Percentiles rank a stretch among this genome's conserved stretches.
Evolutionary conservation across 2,888 invertebrate species (phyloP).

Genomic region (Steinernema hermaphroditum): DNA sequence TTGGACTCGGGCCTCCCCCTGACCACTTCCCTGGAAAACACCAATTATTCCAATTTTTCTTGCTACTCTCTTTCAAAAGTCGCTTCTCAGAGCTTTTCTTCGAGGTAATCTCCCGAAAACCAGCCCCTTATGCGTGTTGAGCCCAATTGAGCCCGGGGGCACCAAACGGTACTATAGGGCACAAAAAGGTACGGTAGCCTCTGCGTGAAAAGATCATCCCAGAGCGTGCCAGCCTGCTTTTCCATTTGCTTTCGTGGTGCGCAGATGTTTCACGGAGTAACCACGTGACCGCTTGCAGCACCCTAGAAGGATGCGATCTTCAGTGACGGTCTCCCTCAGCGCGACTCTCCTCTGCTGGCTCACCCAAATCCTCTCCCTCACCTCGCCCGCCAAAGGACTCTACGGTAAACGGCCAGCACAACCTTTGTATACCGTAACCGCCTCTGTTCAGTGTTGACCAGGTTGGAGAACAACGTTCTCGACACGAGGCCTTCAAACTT

Average conservation of each 20-base stretch:
- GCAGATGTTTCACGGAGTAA: too few relatives aligned
- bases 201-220: too few relatives aligned
- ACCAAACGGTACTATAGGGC: too few relatives aligned
- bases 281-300: too few relatives aligned
- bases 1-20: not conserved
- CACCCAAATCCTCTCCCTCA: constrained; percentile 7
- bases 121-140: too few relatives aligned
- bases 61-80: not conserved
- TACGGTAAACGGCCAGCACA: constrained; percentile 22
- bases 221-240: too few relatives aligned
- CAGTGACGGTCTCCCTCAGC: constrained; percentile 22
- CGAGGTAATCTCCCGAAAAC: too few relatives aligned
- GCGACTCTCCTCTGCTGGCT: constrained; percentile 15
- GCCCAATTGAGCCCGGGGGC: too few relatives aligned
- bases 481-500: not conserved
- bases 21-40: not conserved
- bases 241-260: too few relatives aligned
- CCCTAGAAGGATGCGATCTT: constrained; percentile 2
- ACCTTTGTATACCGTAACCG: not conserved
- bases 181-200: too few relatives aligned
- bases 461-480: not conserved
- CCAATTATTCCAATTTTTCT: not conserved
- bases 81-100: too few relatives aligned
- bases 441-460: not conserved
- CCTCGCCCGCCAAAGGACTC: not conserved